These are phyloP conservation scores for Bufo bufo DNA, from an alignment of 2,113 vertebrate species.

Conservation along the genomic window DNA sequence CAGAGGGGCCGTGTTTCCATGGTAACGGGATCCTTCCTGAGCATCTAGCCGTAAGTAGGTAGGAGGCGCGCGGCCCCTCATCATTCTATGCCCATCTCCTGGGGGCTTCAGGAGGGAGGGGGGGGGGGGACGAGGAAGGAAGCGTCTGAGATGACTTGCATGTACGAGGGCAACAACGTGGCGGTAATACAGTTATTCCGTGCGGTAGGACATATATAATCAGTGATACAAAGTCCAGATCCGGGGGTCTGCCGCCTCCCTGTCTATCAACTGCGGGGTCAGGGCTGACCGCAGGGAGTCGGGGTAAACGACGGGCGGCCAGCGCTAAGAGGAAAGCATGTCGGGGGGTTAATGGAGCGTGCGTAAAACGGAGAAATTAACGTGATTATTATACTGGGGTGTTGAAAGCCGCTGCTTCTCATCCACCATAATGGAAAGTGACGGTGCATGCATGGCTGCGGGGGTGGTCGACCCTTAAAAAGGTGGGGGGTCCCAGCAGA, in stretches of 20 bases:
- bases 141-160: background rate
- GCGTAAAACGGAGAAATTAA: background rate
- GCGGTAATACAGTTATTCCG: background rate
- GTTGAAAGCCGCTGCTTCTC: background rate
- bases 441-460: background rate
- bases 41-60: conserved; percentile 29
- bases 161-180: background rate
- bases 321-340: background rate
- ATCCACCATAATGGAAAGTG: background rate
- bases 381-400: background rate
- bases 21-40: conserved; percentile 39
- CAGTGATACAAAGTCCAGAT: no score
- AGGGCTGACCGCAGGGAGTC: background rate
- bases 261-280: background rate
- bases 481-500: no score
- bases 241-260: background rate
- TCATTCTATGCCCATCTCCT: conserved; percentile 25
- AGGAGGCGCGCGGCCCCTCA: conserved; percentile 34
- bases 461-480: no score
- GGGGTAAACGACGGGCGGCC: background rate
- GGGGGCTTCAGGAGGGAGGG: background rate
- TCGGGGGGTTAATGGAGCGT: background rate
- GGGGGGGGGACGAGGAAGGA: background rate
- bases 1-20: conserved; percentile 33
- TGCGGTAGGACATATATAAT: background rate